Base-by-base conservation (phyloP, 2,113 vertebrate genomes). In the Ivindomyrus marchei region DNA sequence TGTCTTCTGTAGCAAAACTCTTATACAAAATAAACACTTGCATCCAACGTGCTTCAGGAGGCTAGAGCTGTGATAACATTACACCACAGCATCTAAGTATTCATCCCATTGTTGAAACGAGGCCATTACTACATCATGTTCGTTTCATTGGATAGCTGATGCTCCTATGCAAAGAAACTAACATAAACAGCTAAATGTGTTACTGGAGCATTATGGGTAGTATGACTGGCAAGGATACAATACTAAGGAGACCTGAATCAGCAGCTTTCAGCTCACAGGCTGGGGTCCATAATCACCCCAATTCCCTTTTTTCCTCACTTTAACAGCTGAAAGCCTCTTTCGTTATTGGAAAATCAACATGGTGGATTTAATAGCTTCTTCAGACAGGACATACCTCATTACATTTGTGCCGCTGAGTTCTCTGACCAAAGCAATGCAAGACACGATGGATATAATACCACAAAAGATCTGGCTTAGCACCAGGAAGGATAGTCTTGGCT, bases 401-500 rank as follows among this genome's bases (percentile, higher is more conserved):
- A 27, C 39, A 74, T 88, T 88, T 88, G 46, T 88, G 19, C 58
- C 9, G n/a, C 39, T 31, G 66, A n/a, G 70, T 89, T 80, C 19
- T 83, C 49, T 83, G 70, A 89, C 70, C 47, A 52, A 83, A 42
- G 19, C 56, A 50, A 62, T 88, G 36, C 36, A 45, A 66, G 88
- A 56, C 74, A 83, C 49, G 21, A 49, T 5, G 66, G 74, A 45
- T 84, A 84, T 45, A 42, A 89, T 56, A 11, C 77, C 88, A 42
- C 74, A 42, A 80, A 56, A 19, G 31, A 80, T 15, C 74, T 80
- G 74, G 74, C 74, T 19, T 80, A 19, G 17, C 31, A 80, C 74
- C 74, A 89, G 74, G 1, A 89, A 47, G 74, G 88, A 17, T 83
- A 47, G 39, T 36, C 66, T 83, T 89, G 88, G 74, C 88, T 45